Conservation (phyloP, 2,888 invertebrate species). For the Athalia cordata region DNA sequence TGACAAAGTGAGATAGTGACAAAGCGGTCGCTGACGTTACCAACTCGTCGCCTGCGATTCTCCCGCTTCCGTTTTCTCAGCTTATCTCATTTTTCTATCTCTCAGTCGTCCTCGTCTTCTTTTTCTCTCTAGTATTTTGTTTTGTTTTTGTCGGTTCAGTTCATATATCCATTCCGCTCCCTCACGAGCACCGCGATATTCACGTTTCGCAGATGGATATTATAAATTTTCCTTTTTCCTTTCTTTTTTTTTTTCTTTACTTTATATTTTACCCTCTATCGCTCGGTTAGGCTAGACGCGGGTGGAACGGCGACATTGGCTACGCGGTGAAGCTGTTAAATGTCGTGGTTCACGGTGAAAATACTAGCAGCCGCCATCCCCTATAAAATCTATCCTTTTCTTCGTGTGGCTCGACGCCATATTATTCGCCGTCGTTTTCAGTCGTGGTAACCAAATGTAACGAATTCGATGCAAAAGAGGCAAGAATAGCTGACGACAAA, state of each 20-base stretch:
- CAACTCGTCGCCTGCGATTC: constrained; percentile 29
- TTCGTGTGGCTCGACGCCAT: constrained; percentile 36
- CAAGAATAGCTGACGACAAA: too few relatives aligned
- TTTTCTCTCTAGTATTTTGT: constrained; percentile 11
- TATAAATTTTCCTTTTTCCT: neutral
- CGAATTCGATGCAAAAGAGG: too few relatives aligned
- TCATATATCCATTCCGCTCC: neutral
- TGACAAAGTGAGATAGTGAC: constrained; percentile 38
- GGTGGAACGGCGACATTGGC: constrained; percentile 47
- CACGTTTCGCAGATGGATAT: constrained; percentile 25
- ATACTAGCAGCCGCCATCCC: constrained; percentile 59
- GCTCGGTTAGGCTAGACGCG: neutral
- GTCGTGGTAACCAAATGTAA: too few relatives aligned
- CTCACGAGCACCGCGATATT: neutral
- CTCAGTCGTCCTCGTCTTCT: constrained; percentile 2
- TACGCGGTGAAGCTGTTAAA: constrained; percentile 69
- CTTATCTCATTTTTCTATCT: constrained; percentile 26
- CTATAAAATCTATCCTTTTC: constrained; percentile 62
- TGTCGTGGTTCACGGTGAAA: constrained; percentile 73
- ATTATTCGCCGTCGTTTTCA: constrained; percentile 31
- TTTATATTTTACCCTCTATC: neutral
- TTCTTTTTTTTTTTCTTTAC: too few relatives aligned
- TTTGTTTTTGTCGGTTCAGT: constrained; percentile 9
- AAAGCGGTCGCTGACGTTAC: constrained; percentile 35
- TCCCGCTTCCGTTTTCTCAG: constrained; percentile 30